phyloP scores from a whole-genome alignment of 2,113 vertebrate genomes.

The Cinclus mexicanus region DNA sequence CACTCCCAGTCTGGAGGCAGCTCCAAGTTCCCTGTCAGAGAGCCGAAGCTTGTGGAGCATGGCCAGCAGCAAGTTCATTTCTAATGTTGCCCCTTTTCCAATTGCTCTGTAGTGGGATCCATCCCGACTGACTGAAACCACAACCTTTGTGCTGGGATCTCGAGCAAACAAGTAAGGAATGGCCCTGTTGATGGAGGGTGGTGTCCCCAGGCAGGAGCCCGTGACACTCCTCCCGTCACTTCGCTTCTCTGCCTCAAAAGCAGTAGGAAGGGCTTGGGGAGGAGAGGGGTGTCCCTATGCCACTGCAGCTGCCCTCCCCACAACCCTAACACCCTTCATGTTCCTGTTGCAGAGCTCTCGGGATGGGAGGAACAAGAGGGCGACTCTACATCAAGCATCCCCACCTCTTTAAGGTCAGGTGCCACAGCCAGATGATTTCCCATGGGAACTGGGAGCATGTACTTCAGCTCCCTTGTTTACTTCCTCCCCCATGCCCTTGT shows the following conservation, averaged over 20 bases:
- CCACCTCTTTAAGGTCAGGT: constrained; percentile 93
- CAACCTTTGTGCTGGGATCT: constrained; percentile 94
- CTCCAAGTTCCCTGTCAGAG: neutral
- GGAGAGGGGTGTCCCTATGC: constrained; percentile 17
- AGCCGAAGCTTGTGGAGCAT: neutral
- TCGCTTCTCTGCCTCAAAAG: constrained; percentile 28
- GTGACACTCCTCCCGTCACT: neutral
- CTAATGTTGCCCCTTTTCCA: constrained; percentile 53
- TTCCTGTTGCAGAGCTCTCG: constrained; percentile 84
- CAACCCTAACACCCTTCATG: neutral
- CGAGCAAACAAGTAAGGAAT: constrained; percentile 95
- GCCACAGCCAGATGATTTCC: neutral
- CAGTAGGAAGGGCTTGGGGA: constrained; percentile 46
- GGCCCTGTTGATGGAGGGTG: constrained; percentile 24
- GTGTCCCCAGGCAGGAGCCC: constrained; percentile 31
- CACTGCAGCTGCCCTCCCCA: rapidly evolving
- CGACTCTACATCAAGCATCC: constrained; percentile 98
- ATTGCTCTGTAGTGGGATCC: constrained; percentile 89
- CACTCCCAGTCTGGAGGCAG: neutral
- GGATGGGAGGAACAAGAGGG: constrained; percentile 98
- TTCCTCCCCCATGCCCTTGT: neutral
- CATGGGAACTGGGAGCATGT: neutral
- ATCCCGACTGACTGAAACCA: constrained; percentile 85
- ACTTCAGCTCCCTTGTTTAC: neutral
- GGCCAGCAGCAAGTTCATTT: neutral